Base-by-base conservation (phyloP, 2,113 vertebrate genomes). In the Cyanoderma ruficeps region DNA sequence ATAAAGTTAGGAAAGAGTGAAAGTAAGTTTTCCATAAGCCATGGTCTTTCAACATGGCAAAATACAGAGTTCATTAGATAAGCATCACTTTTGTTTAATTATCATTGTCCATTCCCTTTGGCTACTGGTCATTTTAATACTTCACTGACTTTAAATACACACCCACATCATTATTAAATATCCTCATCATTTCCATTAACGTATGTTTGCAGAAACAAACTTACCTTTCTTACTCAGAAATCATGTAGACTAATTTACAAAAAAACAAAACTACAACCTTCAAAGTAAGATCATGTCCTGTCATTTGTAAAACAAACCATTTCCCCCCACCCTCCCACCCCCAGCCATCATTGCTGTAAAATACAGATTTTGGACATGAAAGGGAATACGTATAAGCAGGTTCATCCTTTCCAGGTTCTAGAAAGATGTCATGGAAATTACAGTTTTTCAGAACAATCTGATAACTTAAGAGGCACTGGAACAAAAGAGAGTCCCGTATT, bases 61-160 rank as follows among this genome's bases (percentile, higher is more conserved):
- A 87, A 95, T 74, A 94, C 8, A 96, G 93, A 95, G 97, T 95
- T 97, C 94, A 97, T 96, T 95, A 97, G 94, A 95, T 97, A 88
- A 96, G 85, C 90, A 95, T 95, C 83, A 93, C 69, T 97, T 97
- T 93, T 86, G 76, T 94, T 97, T 97, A 96, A 97, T 97, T 98
- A 95, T 92, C 94, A 97, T 95, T 88, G 97, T 97, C 94, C 60
- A 42, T 97, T 98, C 90, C 96, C 94, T 97, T 98, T 97, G 91
- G 90, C 97, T 97, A 90, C 89, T 96, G 95, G 93, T 97, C 88
- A 95, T 96, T 97, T 98, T 94, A 95, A 71, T 92, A 92, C 89
- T 87, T 93, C 93, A 94, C 69, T 96, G 69, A 74, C 71, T 95
- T 96, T 95, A 96, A 97, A 96, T 93, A 75, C 69, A 95, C 76